Percentiles rank a stretch among this genome's conserved stretches.
Conservation (phyloP, 2,113 vertebrate genomes). For the Phocoena phocoena region DNA sequence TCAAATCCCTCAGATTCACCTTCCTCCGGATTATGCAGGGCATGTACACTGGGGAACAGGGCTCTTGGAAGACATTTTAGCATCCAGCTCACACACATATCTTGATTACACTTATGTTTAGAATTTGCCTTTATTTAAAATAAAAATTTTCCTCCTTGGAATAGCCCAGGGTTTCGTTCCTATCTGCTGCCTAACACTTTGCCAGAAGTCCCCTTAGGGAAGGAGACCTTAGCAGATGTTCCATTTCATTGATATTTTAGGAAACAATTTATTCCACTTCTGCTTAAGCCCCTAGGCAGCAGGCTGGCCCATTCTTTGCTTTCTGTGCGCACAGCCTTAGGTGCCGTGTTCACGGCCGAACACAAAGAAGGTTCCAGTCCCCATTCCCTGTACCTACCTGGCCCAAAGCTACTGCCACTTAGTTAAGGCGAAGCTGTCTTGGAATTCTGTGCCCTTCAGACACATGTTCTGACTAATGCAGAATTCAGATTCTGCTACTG, state of each 20-base stretch:
- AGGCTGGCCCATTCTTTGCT: not conserved
- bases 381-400: not conserved
- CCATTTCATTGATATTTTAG: slow-evolving; percentile 82
- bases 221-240: slow-evolving; percentile 50
- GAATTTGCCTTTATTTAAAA: not conserved
- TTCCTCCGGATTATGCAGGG: not conserved
- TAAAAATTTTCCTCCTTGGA: not conserved
- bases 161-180: not conserved
- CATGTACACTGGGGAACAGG: fast-evolving
- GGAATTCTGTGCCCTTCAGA: not conserved
- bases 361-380: not conserved
- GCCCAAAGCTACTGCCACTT: not conserved
- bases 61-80: not conserved
- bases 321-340: not conserved
- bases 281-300: slow-evolving; percentile 32
- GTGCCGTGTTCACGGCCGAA: not conserved
- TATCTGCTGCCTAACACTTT: not conserved
- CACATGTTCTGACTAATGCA: not conserved
- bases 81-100: not conserved
- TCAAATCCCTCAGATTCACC: not conserved
- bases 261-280: slow-evolving; percentile 71
- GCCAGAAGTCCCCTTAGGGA: slow-evolving; percentile 13
- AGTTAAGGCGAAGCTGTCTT: not conserved
- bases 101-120: not conserved
- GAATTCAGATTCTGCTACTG: not conserved